Evolutionary conservation across 1,140 invertebrate genomes (phyloP).

Genomic region (Drosophila tani): DNA sequence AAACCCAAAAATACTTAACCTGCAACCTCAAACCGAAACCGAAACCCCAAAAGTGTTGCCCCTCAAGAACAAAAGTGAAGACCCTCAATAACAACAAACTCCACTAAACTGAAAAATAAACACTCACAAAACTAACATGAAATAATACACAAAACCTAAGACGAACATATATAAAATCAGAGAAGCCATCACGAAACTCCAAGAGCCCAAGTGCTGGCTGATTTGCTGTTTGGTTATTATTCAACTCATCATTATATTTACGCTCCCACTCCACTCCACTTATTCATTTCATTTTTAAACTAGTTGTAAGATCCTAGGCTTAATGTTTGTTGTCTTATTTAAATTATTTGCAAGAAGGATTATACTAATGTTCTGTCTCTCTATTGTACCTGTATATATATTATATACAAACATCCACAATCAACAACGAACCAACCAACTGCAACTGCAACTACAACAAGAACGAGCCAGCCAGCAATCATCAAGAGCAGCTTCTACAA

Average conservation of each 20-base stretch:
- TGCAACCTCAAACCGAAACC: neutral
- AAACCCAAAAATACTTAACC: neutral
- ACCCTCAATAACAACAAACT: conserved; percentile 7
- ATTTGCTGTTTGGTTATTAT: conserved; percentile 39
- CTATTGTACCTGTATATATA: conserved; percentile 82
- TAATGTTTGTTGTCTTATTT: conserved; percentile 77
- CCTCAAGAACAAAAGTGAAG: conserved; percentile 8
- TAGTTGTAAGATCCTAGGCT: conserved; percentile 67
- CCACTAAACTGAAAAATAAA: conserved; percentile 5
- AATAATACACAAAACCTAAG: conserved; percentile 25
- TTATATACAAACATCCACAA: conserved; percentile 64
- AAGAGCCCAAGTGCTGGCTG: conserved; percentile 13
- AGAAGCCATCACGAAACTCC: conserved; percentile 12
- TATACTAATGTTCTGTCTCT: conserved; percentile 82
- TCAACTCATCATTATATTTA: conserved; percentile 21
- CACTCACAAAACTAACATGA: conserved; percentile 34
- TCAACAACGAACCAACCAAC: neutral
- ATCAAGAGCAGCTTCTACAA: neutral
- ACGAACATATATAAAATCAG: conserved; percentile 36
- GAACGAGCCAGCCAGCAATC: conserved; percentile 26
- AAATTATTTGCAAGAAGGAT: conserved; percentile 67
- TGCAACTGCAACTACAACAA: conserved; percentile 15
- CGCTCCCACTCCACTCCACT: neutral
- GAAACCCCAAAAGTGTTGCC: conserved; percentile 11
- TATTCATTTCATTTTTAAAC: conserved; percentile 47